Base-by-base conservation (phyloP, 2,113 vertebrate species). In the Thomomys bottae region DNA sequence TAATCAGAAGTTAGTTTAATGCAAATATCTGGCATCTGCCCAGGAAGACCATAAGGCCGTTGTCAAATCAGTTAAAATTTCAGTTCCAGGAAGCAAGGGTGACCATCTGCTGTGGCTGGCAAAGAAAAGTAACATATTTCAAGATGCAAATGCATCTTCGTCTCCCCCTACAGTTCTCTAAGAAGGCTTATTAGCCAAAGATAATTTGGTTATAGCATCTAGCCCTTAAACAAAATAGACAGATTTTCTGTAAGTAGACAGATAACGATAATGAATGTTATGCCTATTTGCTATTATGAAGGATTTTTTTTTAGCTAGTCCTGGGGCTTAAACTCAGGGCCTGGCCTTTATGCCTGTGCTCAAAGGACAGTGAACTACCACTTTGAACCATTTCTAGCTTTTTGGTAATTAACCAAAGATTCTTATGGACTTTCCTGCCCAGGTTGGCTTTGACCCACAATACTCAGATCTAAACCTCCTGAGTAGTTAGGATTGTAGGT, bases 11-110 rank as follows among this genome's bases (percentile, higher is more conserved):
- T 59, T 85, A 68, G 8, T 73, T 94, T 94, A 94, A 96, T 73
- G 80, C 75, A 96, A 94, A 96, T 88, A 94, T 83, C 83, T 92
- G 93, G 93, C 76, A n/a, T 42, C 32, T 32, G 67, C 76, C 73
- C 95, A 94, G 84, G 89, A 96, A 91, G 78, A 95, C 86, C 93
- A 92, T 92, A 96, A 94, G 94, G 90, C 36, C 95, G 86, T 85
- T 96, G 94, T 96, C 92, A 90, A 85, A 95, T 94, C 86, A 95
- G 94, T 95, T 93, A 87, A 91, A 91, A 94, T 93, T 88, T 94
- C 88, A 92, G 40, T 95, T 95, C 87, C 21, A 84, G 88, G 96
- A 76, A 91, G 40, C 92, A 63, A 91, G 87, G 70, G 70, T 89
- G 72, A 57, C 94, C 94, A 94, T 96, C 92, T 96, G 95, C 90